Evolutionary conservation across 1,140 invertebrate genomes (phyloP), one percentile per base, ranked within the genome.

Genomic region (Plectus sambesii): DNA sequence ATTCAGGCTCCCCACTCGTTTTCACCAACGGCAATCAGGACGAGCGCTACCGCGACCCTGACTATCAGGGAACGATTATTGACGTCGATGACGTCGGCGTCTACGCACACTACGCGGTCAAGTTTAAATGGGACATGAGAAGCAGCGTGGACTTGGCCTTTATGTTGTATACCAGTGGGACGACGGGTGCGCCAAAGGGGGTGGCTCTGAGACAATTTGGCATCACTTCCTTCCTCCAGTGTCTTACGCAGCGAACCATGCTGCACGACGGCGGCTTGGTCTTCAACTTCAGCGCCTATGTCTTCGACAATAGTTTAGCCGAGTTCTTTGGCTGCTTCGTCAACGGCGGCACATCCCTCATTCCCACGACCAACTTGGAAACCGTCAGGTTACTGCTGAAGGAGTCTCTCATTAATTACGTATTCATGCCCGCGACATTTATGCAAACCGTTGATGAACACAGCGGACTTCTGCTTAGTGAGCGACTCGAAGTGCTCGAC

Each of bases 241-340:
- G n/a, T n/a, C n/a, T n/a, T n/a, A n/a, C n/a, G n/a, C n/a, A n/a
- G n/a, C n/a, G n/a, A n/a, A n/a, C n/a, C n/a, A n/a, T n/a, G n/a
- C 30, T 38, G 25, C 35, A 15, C 15, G 30, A 35, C 3, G 9
- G 26, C 9, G 44, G 42, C 30, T n/a, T 56, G 3, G 17, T 56
- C 9, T 56, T 35, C 22, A 45, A 56, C 30, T 56, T 56, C 37
- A 56, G 51, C 2, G 56, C 54, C 17, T 56, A 55, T 24, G 36
- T 30, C 9, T 56, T 42, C 27, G 54, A 56, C 35, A 56, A 56
- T 25, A 58, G 55, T 24, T 51, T 56, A 30, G 20, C 56, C n/a
- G 54, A 56, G 23, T 30, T 56, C n/a, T 42, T 29, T 1, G 42
- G 42, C 27, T 23, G 45, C 4, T 22, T 56, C 6, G 24, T 48